Percentiles rank a stretch among this genome's conserved stretches.
phyloP scores from a whole-genome alignment of 1,140 invertebrate genomes.

The Conus betulinus region DNA sequence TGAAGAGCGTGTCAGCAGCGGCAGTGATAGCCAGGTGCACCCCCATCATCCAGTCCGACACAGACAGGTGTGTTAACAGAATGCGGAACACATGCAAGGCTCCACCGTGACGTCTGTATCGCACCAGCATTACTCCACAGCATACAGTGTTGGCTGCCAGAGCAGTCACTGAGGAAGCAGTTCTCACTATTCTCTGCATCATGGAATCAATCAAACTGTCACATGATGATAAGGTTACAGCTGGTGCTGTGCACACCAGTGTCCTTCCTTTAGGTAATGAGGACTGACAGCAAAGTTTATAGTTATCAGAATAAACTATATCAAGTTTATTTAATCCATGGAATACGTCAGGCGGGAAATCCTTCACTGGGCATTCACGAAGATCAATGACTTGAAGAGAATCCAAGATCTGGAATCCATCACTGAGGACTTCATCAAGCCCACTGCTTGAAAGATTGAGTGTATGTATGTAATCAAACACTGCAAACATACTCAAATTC shows the following conservation, averaged over 20 bases:
- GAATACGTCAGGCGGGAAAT: constrained; percentile 35
- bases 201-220: constrained; percentile 39
- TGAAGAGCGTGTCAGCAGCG: constrained; percentile 29
- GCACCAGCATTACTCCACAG: constrained; percentile 44
- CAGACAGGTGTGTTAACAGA: constrained; percentile 60
- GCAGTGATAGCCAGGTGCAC: constrained; percentile 67
- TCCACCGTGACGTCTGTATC: constrained; percentile 25
- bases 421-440: background rate
- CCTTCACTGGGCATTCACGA: constrained; percentile 15
- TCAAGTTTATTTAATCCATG: constrained; percentile 6
- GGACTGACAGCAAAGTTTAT: constrained; percentile 41
- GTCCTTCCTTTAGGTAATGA: background rate
- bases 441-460: constrained; percentile 13
- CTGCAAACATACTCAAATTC: background rate
- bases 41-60: constrained; percentile 69
- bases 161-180: constrained; percentile 40
- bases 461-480: constrained; percentile 1
- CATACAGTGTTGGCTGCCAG: constrained; percentile 53
- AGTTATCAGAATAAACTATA: constrained; percentile 37
- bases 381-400: background rate
- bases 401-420: constrained; percentile 17
- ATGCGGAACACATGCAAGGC: constrained; percentile 43
- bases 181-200: constrained; percentile 51
- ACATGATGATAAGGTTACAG: constrained; percentile 42
- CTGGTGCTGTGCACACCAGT: constrained; percentile 39